Evolutionary conservation across 2,797 vertebrate genomes (phyloP), one percentile per base, ranked within the genome.

Genomic region (Sphenodon punctatus): DNA sequence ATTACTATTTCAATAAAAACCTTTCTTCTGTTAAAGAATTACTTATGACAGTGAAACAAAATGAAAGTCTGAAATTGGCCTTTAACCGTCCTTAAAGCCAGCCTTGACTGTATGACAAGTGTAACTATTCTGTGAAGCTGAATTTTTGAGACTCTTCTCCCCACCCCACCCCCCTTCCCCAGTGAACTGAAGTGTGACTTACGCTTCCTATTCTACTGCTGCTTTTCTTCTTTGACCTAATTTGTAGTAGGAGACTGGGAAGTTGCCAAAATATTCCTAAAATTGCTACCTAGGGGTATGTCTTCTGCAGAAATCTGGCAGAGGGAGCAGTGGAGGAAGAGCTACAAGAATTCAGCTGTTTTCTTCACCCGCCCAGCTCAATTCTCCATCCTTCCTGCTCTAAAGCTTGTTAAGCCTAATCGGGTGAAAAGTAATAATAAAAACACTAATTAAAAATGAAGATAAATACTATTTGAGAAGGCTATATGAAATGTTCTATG

Each of bases 281-380:
- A 89, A 93, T 93, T 93, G 86, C 93, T 95, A 94, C 93, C 94
- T 94, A 91, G 93, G 93, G 94, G 91, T 94, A 92, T 86, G 91
- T 94, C 93, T 95, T 95, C 86, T 86, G 53, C 84, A 82, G 58
- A 53, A 85, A 88, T 92, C 85, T 95, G 92, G 92, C 93, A 94
- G 92, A 80, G 30, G 72, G 67, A 83, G 90, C 83, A 41, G 45
- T 87, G 91, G 87, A 93, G 93, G 92, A 93, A 87, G 85, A 89
- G 90, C 85, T 72, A 82, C 88, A 95, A 94, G 93, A 95, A 96
- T 93, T 91, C 92, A 93, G 90, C 91, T 88, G 93, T 90, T 87
- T 38, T 85, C 77, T 83, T 92, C 74, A 89, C 88, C 89, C 84
- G 93, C 88, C 86, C 87, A 88, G 51, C 56, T 78, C 43, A 79